Base-by-base conservation (phyloP, 2,888 invertebrate genomes). In the Trissolcus brochymenae region DNA sequence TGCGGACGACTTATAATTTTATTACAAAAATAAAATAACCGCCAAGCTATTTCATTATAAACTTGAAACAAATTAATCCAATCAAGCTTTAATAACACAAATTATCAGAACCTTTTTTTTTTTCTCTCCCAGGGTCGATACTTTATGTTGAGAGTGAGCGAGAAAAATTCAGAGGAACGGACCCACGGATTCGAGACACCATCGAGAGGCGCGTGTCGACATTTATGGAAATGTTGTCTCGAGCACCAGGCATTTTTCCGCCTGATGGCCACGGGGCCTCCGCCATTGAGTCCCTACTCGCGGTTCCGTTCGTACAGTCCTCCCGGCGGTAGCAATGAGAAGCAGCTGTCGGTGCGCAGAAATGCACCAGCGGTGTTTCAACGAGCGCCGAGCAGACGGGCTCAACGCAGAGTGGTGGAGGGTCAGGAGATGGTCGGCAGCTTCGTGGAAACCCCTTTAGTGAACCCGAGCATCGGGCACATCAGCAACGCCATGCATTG, bases 151-250 rank as follows among this genome's bases (percentile, higher is more conserved):
- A 93, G 96, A 87, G 98, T 98, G 82, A 95, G 95, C 85, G 98
- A 98, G 91, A 98, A 98, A 92, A 97, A 96, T 91, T 97, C 97
- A 88, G 97, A 97, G 85, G 96, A 97, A 82, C 95, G 96, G 87
- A 97, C 97, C n/a, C 98, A 97, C 89, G 97, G 97, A 6, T 98
- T 98, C 90, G 97, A 98, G 90, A 95, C 97, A 21, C 95, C 96
- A 55, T 95, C 96, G 70, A 94, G 96, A 84, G 92, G 95, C 21
- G 97, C 97, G 14, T 98, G 98, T 89, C 96, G 98, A 85, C 98
- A 98, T 90, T 91, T 98, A 82, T 98, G 98, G 97, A 95, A 96
- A 83, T 98, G 98, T 90, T 97, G 97, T 89, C 94, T 97, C 64
- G 98, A 98, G 89, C 98, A 98, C 89, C 98, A 98, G 90, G 95